phyloP scores from a whole-genome alignment of 1,140 invertebrate species.

The Venustaconcha ellipsiformis region DNA sequence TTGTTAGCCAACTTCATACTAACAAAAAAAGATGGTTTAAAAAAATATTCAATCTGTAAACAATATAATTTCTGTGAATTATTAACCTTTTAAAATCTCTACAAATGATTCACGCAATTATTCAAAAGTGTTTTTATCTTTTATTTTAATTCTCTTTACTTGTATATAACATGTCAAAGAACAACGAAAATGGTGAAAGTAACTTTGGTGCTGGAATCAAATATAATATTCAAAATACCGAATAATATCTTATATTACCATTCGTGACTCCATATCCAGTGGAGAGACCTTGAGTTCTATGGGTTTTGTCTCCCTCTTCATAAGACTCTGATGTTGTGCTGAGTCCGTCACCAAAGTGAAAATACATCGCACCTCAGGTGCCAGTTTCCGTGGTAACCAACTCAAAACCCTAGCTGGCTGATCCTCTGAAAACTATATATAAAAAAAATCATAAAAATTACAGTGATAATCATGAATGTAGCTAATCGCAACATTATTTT shows the following conservation, averaged over 20 bases:
- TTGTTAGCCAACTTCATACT: not conserved
- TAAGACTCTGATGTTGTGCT: conserved; percentile 52
- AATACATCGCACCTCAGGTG: conserved; percentile 60
- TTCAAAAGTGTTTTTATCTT: not conserved
- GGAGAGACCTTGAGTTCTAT: conserved; percentile 52
- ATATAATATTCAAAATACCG: too few relatives aligned
- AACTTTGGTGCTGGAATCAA: not conserved
- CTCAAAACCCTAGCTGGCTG: conserved; percentile 61
- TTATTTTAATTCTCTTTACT: not conserved
- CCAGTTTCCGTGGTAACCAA: conserved; percentile 65
- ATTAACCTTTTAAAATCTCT: too few relatives aligned
- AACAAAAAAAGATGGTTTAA: too few relatives aligned
- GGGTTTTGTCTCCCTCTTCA: conserved; percentile 62
- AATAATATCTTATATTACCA: conserved; percentile 36
- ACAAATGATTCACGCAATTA: too few relatives aligned
- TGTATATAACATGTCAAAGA: not conserved
- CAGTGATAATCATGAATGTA: too few relatives aligned
- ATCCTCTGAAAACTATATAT: conserved; percentile 59
- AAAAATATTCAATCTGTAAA: too few relatives aligned
- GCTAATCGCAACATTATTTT: too few relatives aligned
- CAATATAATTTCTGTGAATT: too few relatives aligned
- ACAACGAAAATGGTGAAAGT: not conserved
- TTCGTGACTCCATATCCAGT: conserved; percentile 51
- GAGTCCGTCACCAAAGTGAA: conserved; percentile 57
- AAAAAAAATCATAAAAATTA: conserved; percentile 4